phyloP scores from a whole-genome alignment of 2,797 vertebrate species.

The Ctenopoma multispine region DNA sequence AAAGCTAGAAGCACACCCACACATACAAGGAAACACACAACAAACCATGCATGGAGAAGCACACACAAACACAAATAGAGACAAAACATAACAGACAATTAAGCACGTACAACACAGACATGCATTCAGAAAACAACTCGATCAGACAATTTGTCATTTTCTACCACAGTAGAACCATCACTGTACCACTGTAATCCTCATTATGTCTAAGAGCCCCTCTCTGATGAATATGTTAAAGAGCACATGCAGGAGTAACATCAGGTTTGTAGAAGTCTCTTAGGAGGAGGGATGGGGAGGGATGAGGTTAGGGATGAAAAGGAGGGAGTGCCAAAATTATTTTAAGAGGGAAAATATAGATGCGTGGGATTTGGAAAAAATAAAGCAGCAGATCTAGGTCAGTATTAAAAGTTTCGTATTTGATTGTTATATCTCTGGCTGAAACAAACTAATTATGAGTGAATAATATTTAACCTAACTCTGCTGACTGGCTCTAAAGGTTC shows the following conservation, averaged over 20 bases:
- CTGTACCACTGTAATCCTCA: constrained; percentile 29
- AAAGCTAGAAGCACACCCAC: constrained; percentile 86
- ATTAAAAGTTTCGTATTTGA: not conserved
- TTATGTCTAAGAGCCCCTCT: constrained; percentile 73
- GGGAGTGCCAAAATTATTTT: not conserved
- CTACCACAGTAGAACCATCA: constrained; percentile 38
- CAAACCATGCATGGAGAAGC: constrained; percentile 27
- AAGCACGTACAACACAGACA: constrained; percentile 74
- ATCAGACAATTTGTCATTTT: constrained; percentile 59
- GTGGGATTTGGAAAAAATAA: not conserved
- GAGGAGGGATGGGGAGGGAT: constrained; percentile 9
- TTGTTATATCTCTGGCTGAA: not conserved
- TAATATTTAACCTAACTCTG: constrained; percentile 27
- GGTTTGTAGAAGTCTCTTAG: constrained; percentile 40
- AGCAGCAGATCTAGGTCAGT: constrained; percentile 18
- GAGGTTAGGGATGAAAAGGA: not conserved
- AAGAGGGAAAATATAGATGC: not conserved
- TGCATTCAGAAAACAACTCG: constrained; percentile 71
- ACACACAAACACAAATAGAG: constrained; percentile 51
- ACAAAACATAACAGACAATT: constrained; percentile 72
- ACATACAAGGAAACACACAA: constrained; percentile 45
- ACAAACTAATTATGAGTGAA: constrained; percentile 3
- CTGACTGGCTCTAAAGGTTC: constrained; percentile 10
- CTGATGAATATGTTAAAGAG: constrained; percentile 60
- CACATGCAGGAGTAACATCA: constrained; percentile 58